These are phyloP conservation scores for Drosophila asahinai DNA, from an alignment of 1,140 invertebrate genomes.

Conservation along the genomic window DNA sequence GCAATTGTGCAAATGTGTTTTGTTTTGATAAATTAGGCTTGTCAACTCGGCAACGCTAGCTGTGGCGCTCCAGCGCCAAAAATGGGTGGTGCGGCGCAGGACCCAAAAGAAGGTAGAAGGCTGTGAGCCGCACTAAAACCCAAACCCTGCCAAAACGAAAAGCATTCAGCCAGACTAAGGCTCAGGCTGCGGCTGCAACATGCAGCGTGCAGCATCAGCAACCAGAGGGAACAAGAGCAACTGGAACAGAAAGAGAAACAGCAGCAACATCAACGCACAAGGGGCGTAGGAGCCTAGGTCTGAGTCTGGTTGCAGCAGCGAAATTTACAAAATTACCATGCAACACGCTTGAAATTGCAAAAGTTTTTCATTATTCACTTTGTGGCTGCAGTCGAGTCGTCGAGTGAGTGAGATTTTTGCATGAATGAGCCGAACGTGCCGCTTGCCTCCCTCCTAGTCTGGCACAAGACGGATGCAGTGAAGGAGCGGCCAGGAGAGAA, in stretches of 20 bases:
- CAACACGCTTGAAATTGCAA: constrained; percentile 84
- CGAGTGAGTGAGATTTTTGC: constrained; percentile 83
- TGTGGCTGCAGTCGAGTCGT: constrained; percentile 81
- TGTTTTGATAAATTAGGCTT: constrained; percentile 85
- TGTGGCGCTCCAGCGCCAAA: constrained; percentile 18
- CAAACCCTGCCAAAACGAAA: constrained; percentile 31
- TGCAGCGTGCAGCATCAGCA: constrained; percentile 36
- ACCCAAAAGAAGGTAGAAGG: constrained; percentile 23
- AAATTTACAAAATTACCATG: constrained; percentile 84
- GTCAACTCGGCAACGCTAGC: constrained; percentile 75
- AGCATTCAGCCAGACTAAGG: constrained; percentile 38
- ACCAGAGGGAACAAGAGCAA: constrained; percentile 40
- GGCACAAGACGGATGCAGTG: constrained; percentile 71
- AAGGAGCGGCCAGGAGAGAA: constrained; percentile 8
- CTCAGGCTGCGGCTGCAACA: constrained; percentile 47
- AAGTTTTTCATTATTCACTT: constrained; percentile 84
- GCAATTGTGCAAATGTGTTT: constrained; percentile 83
- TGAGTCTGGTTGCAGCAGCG: constrained; percentile 62
- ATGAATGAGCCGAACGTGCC: constrained; percentile 81
- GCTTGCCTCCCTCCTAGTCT: constrained; percentile 49
- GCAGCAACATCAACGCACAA: constrained; percentile 47
- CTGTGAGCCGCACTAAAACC: constrained; percentile 57
- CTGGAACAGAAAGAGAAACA: constrained; percentile 38
- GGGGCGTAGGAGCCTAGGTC: constrained; percentile 52
- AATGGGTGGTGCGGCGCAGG: constrained; percentile 8